Conservation (phyloP, 2,113 vertebrate species). For the Podarcis cretensis region DNA sequence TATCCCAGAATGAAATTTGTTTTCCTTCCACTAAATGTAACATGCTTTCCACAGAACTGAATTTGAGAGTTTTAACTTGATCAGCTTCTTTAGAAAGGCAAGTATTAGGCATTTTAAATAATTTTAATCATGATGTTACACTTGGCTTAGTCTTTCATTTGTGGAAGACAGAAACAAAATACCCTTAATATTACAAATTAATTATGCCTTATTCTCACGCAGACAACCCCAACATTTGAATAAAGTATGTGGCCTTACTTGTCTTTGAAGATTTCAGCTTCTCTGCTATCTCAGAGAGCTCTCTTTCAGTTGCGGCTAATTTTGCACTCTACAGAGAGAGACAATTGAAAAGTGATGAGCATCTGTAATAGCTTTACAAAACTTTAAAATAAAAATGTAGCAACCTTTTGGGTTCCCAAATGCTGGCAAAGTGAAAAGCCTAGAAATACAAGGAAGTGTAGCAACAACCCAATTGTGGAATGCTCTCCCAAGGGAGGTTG, state of each 20-base stretch:
- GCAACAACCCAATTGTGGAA: neutral
- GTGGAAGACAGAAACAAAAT: neutral
- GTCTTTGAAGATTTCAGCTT: slow-evolving; percentile 82
- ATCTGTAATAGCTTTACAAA: slow-evolving; percentile 3
- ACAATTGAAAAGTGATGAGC: neutral
- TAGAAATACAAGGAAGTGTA: neutral
- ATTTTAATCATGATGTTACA: neutral
- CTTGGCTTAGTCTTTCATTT: neutral
- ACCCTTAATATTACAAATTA: no score
- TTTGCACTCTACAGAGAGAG: slow-evolving; percentile 82
- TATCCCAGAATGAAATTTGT: neutral
- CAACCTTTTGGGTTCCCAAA: neutral
- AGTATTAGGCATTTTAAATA: neutral
- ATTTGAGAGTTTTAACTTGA: neutral
- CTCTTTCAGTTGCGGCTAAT: slow-evolving; percentile 87
- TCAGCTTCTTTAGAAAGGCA: neutral
- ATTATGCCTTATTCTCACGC: no score
- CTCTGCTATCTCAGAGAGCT: slow-evolving; percentile 86
- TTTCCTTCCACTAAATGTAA: neutral
- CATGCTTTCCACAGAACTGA: neutral
- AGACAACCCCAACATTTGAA: neutral
- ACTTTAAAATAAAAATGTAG: neutral
- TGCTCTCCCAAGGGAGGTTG: neutral
- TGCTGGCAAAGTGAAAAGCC: neutral
- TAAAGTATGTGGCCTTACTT: slow-evolving; percentile 77